Base-by-base conservation (phyloP, 2,797 vertebrate species). In the Echeneis naucrates region DNA sequence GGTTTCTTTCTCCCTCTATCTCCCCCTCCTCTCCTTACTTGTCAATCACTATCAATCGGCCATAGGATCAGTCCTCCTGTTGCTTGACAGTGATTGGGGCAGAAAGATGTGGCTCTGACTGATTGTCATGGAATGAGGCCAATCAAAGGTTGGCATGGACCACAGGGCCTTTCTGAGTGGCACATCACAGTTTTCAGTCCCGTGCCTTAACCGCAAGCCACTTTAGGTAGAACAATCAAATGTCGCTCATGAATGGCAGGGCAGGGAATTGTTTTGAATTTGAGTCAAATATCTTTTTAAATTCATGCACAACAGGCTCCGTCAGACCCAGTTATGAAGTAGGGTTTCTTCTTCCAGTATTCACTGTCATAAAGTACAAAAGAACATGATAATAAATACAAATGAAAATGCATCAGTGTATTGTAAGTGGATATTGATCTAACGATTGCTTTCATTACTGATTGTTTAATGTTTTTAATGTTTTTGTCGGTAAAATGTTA, bases 91-190 rank as follows among this genome's bases (percentile, higher is more conserved):
- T 77, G 87, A 82, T 81, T 76, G 66, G 82, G 81, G 56, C 48
- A 23, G 64, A 65, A 77, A 64, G 76, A 79, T 54, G 69, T 33
- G 77, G 51, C 55, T 70, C 62, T 53, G 61, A 81, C 73, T 78
- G 82, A 89, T 78, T 63, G 84, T 76, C 78, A 26, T 75, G 68
- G 81, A 88, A 82, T 40, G 64, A 81, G 78, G 78, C 85, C 89
- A 88, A 79, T 90, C 80, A 83, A 65, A 81, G 68, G 68, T 65
- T 73, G 75, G 73, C 69, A 14, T 47, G 69, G 77, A 53, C 70
- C 19, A 0, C 10, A 2, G 70, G 70, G 67, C 62, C 7, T 23
- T 65, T 86, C 44, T 51, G 16, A 72, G 75, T 56, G 69, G 52
- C 83, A 61, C 60, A 14, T 56, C 57, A 27, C 65, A n/a, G 40